phyloP scores from a whole-genome alignment of 2,888 invertebrate genomes.

The Amiota mariae region DNA sequence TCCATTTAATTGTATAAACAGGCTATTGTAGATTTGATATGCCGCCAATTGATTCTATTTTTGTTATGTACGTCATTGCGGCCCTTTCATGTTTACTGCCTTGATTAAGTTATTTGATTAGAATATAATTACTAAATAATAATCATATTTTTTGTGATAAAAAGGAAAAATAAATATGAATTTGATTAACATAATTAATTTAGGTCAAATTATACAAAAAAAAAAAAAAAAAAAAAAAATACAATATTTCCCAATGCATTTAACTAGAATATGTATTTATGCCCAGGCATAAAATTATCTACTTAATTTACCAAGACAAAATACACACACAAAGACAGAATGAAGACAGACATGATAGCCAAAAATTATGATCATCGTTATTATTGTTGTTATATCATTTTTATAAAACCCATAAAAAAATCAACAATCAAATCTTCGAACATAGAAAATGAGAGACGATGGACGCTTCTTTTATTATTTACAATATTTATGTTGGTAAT shows the following conservation, averaged over 20 bases:
- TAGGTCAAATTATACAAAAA: slow-evolving; percentile 3
- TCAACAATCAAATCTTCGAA: neutral
- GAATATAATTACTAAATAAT: too few relatives aligned
- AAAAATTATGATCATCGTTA: neutral
- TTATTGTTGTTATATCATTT: neutral
- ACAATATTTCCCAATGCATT: too few relatives aligned
- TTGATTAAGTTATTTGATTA: too few relatives aligned
- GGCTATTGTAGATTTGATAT: too few relatives aligned
- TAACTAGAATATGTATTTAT: too few relatives aligned
- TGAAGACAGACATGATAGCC: neutral
- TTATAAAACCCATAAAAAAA: neutral
- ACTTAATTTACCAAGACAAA: neutral
- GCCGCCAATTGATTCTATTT: too few relatives aligned
- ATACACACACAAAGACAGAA: neutral
- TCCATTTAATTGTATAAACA: too few relatives aligned
- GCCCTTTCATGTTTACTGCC: too few relatives aligned
- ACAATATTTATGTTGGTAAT: neutral
- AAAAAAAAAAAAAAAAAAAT: neutral
- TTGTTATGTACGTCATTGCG: too few relatives aligned
- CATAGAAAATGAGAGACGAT: slow-evolving; percentile 4
- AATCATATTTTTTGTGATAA: too few relatives aligned
- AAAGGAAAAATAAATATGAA: too few relatives aligned
- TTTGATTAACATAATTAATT: neutral
- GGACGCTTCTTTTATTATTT: neutral
- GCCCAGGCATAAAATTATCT: neutral